Percentiles rank a stretch among this genome's conserved stretches.
phyloP scores from a whole-genome alignment of 92 coral and sea anemone genomes.

The Actinostola sp. region DNA sequence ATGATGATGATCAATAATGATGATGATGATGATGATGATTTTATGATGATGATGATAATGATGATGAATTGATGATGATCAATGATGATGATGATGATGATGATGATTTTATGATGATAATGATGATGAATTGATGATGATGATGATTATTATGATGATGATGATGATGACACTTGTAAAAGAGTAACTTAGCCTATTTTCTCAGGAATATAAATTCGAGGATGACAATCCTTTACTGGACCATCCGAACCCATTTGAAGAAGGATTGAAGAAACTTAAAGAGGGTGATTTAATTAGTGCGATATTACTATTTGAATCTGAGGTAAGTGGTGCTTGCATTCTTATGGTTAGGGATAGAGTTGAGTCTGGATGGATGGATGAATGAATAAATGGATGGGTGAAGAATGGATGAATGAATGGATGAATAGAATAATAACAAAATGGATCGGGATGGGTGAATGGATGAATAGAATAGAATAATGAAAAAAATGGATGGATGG shows the following conservation, averaged over 20 bases:
- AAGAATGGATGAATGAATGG: too few species aligned
- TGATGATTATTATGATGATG: background rate
- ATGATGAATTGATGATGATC: background rate
- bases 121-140: background rate
- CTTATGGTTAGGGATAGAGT: background rate
- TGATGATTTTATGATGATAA: background rate
- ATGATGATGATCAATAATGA: too few species aligned
- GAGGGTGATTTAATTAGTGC: conserved; percentile 97
- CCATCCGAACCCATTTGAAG: conserved; percentile 93
- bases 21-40: too few species aligned
- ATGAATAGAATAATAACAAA: too few species aligned
- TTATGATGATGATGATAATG: background rate
- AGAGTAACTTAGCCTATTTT: background rate
- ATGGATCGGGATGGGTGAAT: too few species aligned
- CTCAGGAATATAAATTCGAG: conserved; percentile 87
- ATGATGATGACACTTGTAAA: too few species aligned
- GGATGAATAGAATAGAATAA: too few species aligned
- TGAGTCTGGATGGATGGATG: too few species aligned
- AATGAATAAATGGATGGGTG: too few species aligned
- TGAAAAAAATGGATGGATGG: too few species aligned
- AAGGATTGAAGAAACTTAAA: conserved; percentile 91
- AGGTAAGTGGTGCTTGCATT: conserved; percentile 45
- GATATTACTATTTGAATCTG: conserved; percentile 90
- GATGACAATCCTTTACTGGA: conserved; percentile 94
- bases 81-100: background rate